A percentile compares a stretch with the other conserved stretches of the same genome.
phyloP scores from a whole-genome alignment of 2,797 vertebrate genomes.

The Enteromius anoplus region DNA sequence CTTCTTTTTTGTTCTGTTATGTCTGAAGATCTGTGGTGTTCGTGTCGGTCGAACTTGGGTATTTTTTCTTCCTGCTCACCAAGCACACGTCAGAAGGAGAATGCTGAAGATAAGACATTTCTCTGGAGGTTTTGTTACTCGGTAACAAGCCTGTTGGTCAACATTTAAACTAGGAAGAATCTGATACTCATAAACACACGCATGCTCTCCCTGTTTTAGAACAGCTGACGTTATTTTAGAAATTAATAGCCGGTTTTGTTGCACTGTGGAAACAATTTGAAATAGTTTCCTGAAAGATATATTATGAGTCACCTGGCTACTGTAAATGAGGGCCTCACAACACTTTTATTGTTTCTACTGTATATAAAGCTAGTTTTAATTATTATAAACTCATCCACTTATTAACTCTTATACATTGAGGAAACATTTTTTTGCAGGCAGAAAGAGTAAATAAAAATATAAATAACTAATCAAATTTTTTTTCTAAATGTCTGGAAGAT shows the following conservation, averaged over 20 bases:
- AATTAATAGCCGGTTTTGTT: not conserved
- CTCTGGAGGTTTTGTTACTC: slow-evolving; percentile 11
- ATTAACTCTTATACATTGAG: not conserved
- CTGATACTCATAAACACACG: not conserved
- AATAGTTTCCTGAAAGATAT: not conserved
- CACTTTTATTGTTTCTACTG: not conserved
- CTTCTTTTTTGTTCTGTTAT: not conserved
- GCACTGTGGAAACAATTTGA: not conserved
- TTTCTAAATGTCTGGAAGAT: not conserved
- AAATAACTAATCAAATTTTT: not conserved
- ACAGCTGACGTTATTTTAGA: not conserved
- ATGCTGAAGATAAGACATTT: not conserved
- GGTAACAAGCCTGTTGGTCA: slow-evolving; percentile 20
- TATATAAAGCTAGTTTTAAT: not conserved
- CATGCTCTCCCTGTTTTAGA: not conserved
- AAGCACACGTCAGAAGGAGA: not conserved
- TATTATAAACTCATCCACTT: not conserved
- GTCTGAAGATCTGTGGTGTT: not conserved
- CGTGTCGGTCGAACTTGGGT: not conserved
- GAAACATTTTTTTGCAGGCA: not conserved
- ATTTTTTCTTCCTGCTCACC: not conserved
- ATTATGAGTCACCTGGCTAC: not conserved
- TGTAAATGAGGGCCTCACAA: not conserved
- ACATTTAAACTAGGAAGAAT: not conserved
- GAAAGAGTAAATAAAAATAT: not conserved